phyloP scores from a whole-genome alignment of 2,797 vertebrate genomes.

The Chaetodon trifasciatus region DNA sequence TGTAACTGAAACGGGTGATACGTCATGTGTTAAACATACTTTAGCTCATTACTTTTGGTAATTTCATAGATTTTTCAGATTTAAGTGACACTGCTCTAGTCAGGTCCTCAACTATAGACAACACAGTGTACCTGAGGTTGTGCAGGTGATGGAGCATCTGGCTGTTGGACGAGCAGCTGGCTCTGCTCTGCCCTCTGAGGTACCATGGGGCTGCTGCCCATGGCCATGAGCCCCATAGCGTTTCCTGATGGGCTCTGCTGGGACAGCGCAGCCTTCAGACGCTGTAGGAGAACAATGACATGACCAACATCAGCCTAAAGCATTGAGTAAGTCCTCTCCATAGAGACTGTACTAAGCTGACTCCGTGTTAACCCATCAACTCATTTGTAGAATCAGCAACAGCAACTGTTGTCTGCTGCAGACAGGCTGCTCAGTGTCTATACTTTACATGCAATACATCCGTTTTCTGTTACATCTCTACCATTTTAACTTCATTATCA shows the following conservation, averaged over 20 bases:
- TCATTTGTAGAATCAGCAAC: constrained; percentile 10
- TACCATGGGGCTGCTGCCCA: constrained; percentile 93
- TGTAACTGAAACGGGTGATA: constrained; percentile 19
- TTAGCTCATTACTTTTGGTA: neutral
- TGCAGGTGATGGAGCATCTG: constrained; percentile 93
- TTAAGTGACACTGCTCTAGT: neutral
- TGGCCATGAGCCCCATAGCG: constrained; percentile 86
- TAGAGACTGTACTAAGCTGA: neutral
- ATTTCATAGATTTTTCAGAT: neutral
- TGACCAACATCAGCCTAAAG: constrained; percentile 12
- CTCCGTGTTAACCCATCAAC: neutral
- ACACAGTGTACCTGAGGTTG: constrained; percentile 85
- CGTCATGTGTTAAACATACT: neutral
- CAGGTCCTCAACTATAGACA: neutral
- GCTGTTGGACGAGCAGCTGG: constrained; percentile 92
- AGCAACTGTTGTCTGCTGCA: neutral
- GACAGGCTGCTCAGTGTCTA: neutral
- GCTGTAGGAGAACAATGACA: constrained; percentile 79
- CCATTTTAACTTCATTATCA: neutral
- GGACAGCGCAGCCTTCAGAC: constrained; percentile 94
- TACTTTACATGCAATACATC: neutral
- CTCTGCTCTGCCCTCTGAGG: constrained; percentile 93
- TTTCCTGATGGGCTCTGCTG: constrained; percentile 91
- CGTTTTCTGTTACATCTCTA: neutral
- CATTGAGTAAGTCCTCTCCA: constrained; percentile 1